Conservation (phyloP, 2,797 vertebrate genomes). For the Cephalopachus bancanus region DNA sequence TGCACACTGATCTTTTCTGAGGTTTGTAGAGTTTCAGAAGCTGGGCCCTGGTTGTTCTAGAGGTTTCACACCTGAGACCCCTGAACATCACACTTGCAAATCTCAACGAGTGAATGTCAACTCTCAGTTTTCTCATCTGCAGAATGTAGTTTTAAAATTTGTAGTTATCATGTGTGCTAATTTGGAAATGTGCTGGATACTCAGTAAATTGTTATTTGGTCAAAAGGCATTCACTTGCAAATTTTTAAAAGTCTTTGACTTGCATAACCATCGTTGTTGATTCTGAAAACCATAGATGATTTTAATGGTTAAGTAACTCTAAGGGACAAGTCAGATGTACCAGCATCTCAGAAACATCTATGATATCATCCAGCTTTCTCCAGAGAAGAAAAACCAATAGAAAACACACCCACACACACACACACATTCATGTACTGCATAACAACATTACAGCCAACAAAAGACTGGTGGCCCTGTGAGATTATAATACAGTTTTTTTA, state of each 20-base stretch:
- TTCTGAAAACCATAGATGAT: neutral
- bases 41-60: rapidly evolving
- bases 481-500: neutral
- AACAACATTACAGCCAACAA: neutral
- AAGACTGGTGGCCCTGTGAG: neutral
- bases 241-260: neutral
- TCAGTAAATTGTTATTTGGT: neutral
- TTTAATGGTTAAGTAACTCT: neutral
- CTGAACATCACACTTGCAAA: neutral
- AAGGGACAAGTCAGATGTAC: neutral
- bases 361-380: neutral
- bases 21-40: neutral
- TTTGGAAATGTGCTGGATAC: too few species aligned
- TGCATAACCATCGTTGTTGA: neutral
- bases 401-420: neutral
- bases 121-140: neutral
- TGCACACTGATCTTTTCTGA: neutral
- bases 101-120: rapidly evolving
- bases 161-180: neutral
- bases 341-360: neutral
- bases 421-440: neutral
- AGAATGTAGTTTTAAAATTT: neutral
- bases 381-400: neutral
- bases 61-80: neutral
- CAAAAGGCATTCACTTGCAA: neutral